Percentiles rank a stretch among this genome's conserved stretches.
phyloP scores from a whole-genome alignment of 64 coral and sea anemone species.

The Montipora cactus region DNA sequence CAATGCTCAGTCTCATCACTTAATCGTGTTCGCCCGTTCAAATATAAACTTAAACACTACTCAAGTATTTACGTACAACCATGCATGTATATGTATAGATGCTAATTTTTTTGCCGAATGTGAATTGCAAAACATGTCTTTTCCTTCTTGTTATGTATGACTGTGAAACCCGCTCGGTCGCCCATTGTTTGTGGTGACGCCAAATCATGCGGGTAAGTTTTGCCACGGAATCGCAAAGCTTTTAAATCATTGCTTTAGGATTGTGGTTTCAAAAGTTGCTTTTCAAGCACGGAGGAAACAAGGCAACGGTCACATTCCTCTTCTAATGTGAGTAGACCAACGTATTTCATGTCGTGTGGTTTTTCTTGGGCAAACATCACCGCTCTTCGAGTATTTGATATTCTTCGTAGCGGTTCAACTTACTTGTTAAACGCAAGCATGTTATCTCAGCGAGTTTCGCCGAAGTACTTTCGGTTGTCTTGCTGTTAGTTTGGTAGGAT shows the following conservation, averaged over 20 bases:
- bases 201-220: constrained; percentile 21
- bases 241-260: constrained; percentile 5
- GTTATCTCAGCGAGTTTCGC: not conserved
- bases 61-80: constrained; percentile 75
- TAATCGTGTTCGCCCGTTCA: constrained; percentile 17
- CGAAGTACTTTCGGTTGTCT: not conserved
- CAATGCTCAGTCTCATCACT: not conserved
- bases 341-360: not conserved
- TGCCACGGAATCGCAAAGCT: not conserved
- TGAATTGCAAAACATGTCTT: constrained; percentile 76
- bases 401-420: constrained; percentile 23
- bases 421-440: not conserved
- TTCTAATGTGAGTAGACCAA: constrained; percentile 8
- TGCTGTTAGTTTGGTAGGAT: not conserved
- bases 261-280: not conserved
- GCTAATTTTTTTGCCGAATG: constrained; percentile 66
- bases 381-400: not conserved
- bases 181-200: constrained; percentile 41
- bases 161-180: constrained; percentile 24
- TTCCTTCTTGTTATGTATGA: constrained; percentile 76
- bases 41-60: constrained; percentile 79
- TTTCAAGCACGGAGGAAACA: constrained; percentile 7
- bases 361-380: not conserved
- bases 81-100: constrained; percentile 87
- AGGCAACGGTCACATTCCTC: not conserved